Conservation (phyloP, 2,797 vertebrate species). For the Chelonia mydas region DNA sequence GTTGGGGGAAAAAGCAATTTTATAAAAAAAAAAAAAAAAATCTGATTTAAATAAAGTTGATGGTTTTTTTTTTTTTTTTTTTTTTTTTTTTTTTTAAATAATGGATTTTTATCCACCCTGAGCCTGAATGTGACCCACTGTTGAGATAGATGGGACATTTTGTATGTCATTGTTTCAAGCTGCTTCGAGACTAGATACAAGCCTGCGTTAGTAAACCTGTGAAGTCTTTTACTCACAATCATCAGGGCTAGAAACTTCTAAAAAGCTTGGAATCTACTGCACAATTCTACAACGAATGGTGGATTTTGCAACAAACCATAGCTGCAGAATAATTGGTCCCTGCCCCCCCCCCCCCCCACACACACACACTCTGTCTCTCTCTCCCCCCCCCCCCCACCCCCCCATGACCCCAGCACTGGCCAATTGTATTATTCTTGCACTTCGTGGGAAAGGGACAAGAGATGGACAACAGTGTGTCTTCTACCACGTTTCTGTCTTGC, state of each 20-base stretch:
- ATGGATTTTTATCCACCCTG: too few species aligned
- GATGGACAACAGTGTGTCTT: conserved; percentile 50
- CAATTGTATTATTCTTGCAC: conserved; percentile 24
- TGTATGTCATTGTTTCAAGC: conserved; percentile 43
- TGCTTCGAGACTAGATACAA: not conserved
- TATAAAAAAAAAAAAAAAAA: too few species aligned
- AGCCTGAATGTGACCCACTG: not conserved
- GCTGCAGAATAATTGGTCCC: not conserved
- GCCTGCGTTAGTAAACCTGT: not conserved
- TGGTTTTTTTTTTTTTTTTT: too few species aligned
- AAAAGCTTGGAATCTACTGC: rapidly evolving
- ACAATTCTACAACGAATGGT: not conserved
- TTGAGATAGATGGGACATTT: conserved; percentile 41
- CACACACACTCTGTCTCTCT: too few species aligned
- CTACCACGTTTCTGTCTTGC: conserved; percentile 51
- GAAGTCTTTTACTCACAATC: not conserved
- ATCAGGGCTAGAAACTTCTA: not conserved
- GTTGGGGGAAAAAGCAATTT: too few species aligned
- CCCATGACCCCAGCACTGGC: not conserved
- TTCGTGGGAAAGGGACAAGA: conserved; percentile 23
- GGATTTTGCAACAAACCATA: conserved; percentile 29
- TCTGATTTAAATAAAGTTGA: too few species aligned
- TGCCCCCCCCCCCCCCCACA: not conserved
- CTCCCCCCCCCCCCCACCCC: too few species aligned
- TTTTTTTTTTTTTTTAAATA: too few species aligned